Conservation (phyloP, 2,113 vertebrate species). For the Bungarus multicinctus region DNA sequence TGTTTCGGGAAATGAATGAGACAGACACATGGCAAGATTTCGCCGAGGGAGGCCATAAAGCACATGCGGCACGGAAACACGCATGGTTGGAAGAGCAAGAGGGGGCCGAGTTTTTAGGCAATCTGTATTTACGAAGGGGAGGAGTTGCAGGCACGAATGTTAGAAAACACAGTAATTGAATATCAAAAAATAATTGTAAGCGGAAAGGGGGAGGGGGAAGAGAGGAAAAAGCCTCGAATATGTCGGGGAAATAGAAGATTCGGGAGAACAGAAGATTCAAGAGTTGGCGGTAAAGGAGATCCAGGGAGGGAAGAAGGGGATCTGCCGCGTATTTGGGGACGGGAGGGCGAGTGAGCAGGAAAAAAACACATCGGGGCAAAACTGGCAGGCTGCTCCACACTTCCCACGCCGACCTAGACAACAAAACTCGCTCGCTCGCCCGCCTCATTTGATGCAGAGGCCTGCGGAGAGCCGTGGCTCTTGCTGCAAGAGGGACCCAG, state of each 20-base stretch:
- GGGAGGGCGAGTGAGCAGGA: not conserved
- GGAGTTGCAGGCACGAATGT: not conserved
- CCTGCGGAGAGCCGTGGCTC: not conserved
- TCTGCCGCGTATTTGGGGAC: not conserved
- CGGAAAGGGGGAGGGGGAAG: too few relatives aligned
- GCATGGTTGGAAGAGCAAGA: not conserved
- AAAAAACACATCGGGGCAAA: not conserved
- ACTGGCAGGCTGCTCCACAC: not conserved
- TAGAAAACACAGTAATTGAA: not conserved
- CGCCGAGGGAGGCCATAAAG: not conserved
- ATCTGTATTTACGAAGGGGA: not conserved
- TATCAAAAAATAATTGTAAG: not conserved
- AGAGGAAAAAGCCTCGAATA: not conserved
- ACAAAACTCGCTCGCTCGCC: not conserved
- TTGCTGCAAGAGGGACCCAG: not conserved
- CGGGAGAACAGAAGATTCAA: not conserved
- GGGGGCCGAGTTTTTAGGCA: not conserved
- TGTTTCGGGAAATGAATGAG: not conserved
- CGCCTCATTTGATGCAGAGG: not conserved
- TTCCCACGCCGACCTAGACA: not conserved
- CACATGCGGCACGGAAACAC: not conserved
- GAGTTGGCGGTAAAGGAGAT: not conserved
- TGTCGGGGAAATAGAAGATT: not conserved
- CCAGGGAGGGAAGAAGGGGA: not conserved
- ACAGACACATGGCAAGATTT: not conserved